Percentiles rank a stretch among this genome's conserved stretches.
Evolutionary conservation across 2,888 invertebrate species (phyloP).

Genomic region (Ischnus inquisitorius): DNA sequence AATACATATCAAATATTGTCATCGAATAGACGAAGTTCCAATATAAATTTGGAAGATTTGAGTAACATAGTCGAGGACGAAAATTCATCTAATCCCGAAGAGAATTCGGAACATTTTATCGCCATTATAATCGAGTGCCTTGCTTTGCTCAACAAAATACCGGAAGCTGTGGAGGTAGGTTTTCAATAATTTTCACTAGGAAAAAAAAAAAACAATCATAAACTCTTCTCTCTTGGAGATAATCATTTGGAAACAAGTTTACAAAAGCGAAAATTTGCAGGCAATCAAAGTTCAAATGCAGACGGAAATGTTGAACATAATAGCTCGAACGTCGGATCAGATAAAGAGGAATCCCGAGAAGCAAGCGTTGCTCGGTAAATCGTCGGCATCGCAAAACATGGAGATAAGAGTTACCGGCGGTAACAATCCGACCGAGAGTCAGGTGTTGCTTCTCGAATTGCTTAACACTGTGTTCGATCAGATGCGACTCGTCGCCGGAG

Average conservation of each 20-base stretch:
- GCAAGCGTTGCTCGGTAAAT: conserved; percentile 62
- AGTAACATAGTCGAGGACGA: conserved; percentile 87
- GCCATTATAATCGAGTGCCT: conserved; percentile 94
- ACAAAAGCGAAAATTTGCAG: conserved; percentile 84
- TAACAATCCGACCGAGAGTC: conserved; percentile 76
- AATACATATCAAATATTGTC: conserved; percentile 28
- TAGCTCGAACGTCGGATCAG: conserved; percentile 92
- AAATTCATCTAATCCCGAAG: conserved; percentile 87
- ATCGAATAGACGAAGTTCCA: conserved; percentile 75
- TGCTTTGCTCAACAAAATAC: conserved; percentile 92
- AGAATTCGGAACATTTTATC: conserved; percentile 90
- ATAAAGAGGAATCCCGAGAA: conserved; percentile 83
- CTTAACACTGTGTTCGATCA: conserved; percentile 92
- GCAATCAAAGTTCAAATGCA: conserved; percentile 94
- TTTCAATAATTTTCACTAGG: conserved; percentile 20
- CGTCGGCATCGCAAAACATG: conserved; percentile 62
- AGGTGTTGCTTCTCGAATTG: conserved; percentile 87
- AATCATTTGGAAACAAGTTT: background rate
- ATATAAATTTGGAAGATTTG: conserved; percentile 75
- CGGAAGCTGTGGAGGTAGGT: conserved; percentile 93
- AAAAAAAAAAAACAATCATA: conserved; percentile 30
- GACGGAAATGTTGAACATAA: conserved; percentile 92
- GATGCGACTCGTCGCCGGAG: conserved; percentile 92
- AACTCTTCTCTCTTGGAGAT: background rate
- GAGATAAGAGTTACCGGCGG: conserved; percentile 62